Evolutionary conservation across 2,888 invertebrate genomes (phyloP).

Genomic region (Alviniconcha strummeri): DNA sequence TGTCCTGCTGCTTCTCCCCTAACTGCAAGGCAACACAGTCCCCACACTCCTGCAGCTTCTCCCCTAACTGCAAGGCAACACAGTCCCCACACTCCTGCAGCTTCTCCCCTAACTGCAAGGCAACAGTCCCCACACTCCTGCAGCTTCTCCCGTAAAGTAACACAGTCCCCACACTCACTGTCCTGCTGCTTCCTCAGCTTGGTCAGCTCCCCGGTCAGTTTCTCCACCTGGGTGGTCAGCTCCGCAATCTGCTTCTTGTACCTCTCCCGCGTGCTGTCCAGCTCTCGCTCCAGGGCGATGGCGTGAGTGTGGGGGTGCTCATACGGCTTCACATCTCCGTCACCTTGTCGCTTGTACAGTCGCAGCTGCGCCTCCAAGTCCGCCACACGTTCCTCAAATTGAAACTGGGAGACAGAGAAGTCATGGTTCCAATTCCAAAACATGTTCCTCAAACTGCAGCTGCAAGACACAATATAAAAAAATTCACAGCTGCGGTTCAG

Average conservation of each 20-base stretch:
- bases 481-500: no score
- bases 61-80: no score
- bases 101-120: no score
- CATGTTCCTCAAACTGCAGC: no score
- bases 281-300: constrained; percentile 64
- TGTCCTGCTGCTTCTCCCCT: no score
- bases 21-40: no score
- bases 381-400: constrained; percentile 69
- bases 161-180: constrained; percentile 32
- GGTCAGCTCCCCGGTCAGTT: constrained; percentile 54
- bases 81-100: no score
- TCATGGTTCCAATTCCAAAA: no score
- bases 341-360: constrained; percentile 48
- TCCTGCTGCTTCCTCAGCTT: constrained; percentile 51
- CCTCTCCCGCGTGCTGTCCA: constrained; percentile 65
- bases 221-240: constrained; percentile 60
- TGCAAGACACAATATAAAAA: no score
- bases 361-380: constrained; percentile 65
- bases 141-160: no score
- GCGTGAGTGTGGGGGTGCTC: constrained; percentile 67
- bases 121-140: no score
- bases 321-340: constrained; percentile 30
- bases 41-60: no score
- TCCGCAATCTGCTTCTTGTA: constrained; percentile 61
- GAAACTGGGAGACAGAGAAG: constrained; percentile 49